phyloP scores from a whole-genome alignment of 2,113 vertebrate genomes.

The Nannospalax galili region DNA sequence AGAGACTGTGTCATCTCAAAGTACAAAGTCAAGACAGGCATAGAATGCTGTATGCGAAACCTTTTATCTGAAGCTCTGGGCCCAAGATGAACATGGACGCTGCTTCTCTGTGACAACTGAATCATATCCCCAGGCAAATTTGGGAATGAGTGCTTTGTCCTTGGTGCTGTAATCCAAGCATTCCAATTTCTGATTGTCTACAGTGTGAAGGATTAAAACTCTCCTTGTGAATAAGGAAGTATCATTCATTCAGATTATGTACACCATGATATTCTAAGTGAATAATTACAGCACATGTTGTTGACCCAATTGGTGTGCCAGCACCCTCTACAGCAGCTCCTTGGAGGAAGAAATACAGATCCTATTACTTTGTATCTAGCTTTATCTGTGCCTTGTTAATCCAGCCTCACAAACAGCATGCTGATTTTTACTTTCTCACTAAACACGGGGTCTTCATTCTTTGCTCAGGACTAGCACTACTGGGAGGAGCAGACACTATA shows the following conservation, averaged over 20 bases:
- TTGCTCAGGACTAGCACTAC: background rate
- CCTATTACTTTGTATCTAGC: background rate
- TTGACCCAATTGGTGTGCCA: background rate
- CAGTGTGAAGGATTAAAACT: background rate
- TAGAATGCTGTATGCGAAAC: background rate
- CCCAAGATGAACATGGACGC: background rate
- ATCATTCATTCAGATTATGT: background rate
- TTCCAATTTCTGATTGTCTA: background rate
- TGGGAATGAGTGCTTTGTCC: background rate
- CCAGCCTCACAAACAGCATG: background rate
- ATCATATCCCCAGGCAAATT: background rate
- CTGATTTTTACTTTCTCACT: background rate
- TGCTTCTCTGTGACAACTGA: background rate
- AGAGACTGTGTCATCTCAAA: background rate
- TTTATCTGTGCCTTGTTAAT: background rate
- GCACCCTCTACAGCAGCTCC: background rate
- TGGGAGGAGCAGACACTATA: background rate
- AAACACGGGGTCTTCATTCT: background rate
- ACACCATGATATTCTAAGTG: too few species aligned
- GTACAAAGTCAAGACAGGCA: background rate
- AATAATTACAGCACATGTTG: background rate
- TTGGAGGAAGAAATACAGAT: background rate
- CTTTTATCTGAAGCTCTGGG: background rate
- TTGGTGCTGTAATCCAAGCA: background rate
- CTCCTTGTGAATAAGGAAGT: background rate